Conservation (phyloP, 1,140 invertebrate species). For the Apis mellifera region DNA sequence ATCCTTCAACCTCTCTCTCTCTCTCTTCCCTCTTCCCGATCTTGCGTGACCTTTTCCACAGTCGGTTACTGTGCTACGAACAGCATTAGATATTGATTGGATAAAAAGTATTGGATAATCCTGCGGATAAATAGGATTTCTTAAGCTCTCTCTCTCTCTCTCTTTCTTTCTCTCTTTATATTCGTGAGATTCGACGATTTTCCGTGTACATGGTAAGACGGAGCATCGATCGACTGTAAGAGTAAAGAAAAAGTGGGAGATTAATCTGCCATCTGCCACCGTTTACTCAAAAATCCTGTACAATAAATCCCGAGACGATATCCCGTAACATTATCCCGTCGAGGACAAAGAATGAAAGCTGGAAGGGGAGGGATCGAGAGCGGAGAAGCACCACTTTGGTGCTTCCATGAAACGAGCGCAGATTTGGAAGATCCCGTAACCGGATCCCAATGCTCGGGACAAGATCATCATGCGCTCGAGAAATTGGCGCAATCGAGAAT, state of each 20-base stretch:
- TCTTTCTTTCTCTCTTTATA: no score
- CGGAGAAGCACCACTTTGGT: conserved; percentile 9
- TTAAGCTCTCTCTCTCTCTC: background rate
- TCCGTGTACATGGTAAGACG: no score
- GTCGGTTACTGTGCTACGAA: conserved; percentile 11
- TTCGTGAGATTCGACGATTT: no score
- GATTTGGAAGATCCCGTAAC: conserved; percentile 59
- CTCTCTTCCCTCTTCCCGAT: background rate
- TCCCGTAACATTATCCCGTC: conserved; percentile 41
- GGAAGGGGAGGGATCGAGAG: conserved; percentile 29
- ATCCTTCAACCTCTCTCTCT: background rate
- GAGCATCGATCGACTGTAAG: background rate
- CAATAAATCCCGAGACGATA: conserved; percentile 26
- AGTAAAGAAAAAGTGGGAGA: background rate
- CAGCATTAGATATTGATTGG: conserved; percentile 13
- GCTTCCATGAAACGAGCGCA: conserved; percentile 50
- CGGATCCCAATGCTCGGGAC: conserved; percentile 59
- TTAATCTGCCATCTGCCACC: background rate
- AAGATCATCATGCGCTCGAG: conserved; percentile 60
- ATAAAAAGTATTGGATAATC: conserved; percentile 19
- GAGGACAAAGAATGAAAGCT: conserved; percentile 36
- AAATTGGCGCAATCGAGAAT: conserved; percentile 66
- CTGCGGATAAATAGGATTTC: conserved; percentile 12
- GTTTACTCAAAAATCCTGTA: conserved; percentile 5
- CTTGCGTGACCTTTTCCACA: conserved; percentile 1